phyloP scores from a whole-genome alignment of 1,140 invertebrate species.

The Solen grandis region DNA sequence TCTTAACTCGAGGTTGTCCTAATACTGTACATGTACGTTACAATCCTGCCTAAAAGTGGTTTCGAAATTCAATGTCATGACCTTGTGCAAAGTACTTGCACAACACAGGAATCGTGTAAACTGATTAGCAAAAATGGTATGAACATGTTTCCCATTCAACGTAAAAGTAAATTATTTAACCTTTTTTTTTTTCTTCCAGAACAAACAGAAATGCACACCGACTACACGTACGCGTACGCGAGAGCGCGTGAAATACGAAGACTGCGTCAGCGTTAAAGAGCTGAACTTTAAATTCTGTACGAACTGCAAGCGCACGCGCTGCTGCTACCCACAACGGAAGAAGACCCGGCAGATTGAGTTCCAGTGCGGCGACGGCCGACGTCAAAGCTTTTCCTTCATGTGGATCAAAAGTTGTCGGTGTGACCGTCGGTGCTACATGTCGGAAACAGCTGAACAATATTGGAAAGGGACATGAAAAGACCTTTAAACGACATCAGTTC shows the following conservation, averaged over 20 bases:
- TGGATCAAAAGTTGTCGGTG: slow-evolving; percentile 76
- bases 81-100: no score
- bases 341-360: slow-evolving; percentile 84
- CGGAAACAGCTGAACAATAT: not conserved
- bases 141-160: no score
- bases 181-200: slow-evolving; percentile 82
- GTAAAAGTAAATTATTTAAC: no score
- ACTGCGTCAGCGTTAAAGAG: slow-evolving; percentile 84
- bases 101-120: no score
- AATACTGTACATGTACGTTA: no score
- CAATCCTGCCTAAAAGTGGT: no score
- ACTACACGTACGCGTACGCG: slow-evolving; percentile 83
- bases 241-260: slow-evolving; percentile 83
- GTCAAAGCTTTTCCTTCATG: slow-evolving; percentile 68
- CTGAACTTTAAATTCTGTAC: slow-evolving; percentile 86
- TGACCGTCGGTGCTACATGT: slow-evolving; percentile 61
- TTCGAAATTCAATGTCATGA: no score
- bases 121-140: no score
- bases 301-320: slow-evolving; percentile 82
- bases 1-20: no score
- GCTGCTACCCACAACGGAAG: slow-evolving; percentile 84
- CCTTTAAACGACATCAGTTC: no score
- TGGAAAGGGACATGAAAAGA: no score
- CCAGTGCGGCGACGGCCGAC: slow-evolving; percentile 65
- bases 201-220: slow-evolving; percentile 85